Evolutionary conservation across 2,888 invertebrate species (phyloP).

Genomic region (Noctua janthe): DNA sequence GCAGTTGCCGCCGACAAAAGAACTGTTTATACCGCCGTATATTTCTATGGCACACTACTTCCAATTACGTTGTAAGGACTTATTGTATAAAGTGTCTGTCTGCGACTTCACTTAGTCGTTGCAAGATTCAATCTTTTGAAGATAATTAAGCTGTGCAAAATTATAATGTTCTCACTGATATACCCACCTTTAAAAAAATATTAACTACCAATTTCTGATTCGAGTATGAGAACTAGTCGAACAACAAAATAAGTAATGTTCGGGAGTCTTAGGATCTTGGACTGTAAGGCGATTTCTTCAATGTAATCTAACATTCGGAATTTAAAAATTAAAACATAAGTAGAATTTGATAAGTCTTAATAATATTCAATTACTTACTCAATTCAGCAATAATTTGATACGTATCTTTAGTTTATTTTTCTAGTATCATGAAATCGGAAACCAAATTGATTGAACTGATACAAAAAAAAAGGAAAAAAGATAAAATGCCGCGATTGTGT

Average conservation of each 20-base stretch:
- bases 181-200: neutral
- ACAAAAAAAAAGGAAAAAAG: neutral
- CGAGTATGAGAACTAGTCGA: neutral
- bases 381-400: neutral
- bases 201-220: neutral
- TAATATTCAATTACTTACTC: neutral
- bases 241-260: neutral
- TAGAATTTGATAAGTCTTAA: neutral
- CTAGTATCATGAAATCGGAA: neutral
- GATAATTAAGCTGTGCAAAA: neutral
- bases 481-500: neutral
- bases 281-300: neutral
- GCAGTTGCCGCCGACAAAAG: conserved; percentile 59
- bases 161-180: neutral
- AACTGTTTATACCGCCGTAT: conserved; percentile 46
- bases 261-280: neutral
- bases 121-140: neutral
- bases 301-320: neutral
- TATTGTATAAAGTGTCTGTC: conserved; percentile 25
- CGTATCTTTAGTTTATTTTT: neutral
- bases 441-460: neutral
- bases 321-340: neutral
- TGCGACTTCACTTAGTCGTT: conserved; percentile 14
- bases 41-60: conserved; percentile 51
- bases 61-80: conserved; percentile 36